Base-by-base conservation (phyloP, 2,797 vertebrate genomes). In the Chaetodon trifasciatus region DNA sequence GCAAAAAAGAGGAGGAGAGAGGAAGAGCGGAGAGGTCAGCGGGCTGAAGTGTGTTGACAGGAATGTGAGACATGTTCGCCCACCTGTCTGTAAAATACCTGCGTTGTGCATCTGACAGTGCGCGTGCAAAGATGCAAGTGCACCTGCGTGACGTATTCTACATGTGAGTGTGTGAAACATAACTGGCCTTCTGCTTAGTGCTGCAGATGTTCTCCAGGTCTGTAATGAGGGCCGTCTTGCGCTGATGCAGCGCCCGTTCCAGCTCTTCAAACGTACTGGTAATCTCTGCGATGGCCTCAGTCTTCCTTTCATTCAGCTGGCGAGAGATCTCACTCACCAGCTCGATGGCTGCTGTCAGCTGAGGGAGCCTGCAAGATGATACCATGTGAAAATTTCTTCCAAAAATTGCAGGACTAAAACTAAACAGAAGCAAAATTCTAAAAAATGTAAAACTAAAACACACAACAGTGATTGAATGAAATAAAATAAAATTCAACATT, bases 131-230 rank as follows among this genome's bases (percentile, higher is more conserved):
- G 3, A 52, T 32, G 52, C n/a, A 49, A 4, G 12, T 0, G 2
- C n/a, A 49, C 44, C 21, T 64, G 62, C 0, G 13, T 8, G n/a
- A 12, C 37, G 10, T 9, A 6, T 35, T 6, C 8, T 46, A 8
- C 10, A 37, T n/a, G 32, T 58, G 16, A 42, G n/a, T 2, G 8
- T 60, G 35, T 66, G 1, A 23, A 32, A 40, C 17, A 16, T 6
- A 40, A 24, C 84, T 8, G 23, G 97, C 98, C 97, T 98, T 98
- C 93, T 98, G 97, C 92, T 99, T 99, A 68, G 96, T 79, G 37
- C 94, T 95, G 62, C 96, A 99, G 68, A 97, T 96, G 89, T 92
- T 96, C 91, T 99, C 98, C 92, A 99, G 95, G 90, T 98, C 97
- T 0, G 93, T 95, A 87, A 98, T 94, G 61, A 99, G 96, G 23